Conservation (phyloP, 2,888 invertebrate species). For the Idaea aversata region DNA sequence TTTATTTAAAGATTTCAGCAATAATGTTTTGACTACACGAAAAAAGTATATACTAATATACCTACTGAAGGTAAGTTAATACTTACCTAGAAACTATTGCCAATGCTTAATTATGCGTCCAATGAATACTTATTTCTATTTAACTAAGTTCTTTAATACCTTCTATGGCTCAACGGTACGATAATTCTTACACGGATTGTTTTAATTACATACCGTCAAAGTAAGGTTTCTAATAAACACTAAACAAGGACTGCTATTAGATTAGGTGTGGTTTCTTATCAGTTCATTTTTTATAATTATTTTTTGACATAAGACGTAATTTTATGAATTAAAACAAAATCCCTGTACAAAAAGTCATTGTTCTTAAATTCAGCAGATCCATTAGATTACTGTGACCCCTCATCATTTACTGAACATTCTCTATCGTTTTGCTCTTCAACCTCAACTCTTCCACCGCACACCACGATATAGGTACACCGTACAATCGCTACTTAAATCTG, state of each 20-base stretch:
- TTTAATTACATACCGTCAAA: constrained; percentile 17
- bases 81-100: constrained; percentile 3
- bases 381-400: too few species aligned
- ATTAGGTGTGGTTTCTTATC: constrained; percentile 8
- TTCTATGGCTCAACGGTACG: constrained; percentile 15
- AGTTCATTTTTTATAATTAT: constrained; percentile 13
- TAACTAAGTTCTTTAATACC: constrained; percentile 14
- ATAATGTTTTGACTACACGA: not conserved
- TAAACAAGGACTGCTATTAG: constrained; percentile 16
- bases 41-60: not conserved
- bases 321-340: too few species aligned
- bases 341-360: too few species aligned
- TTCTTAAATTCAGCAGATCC: too few species aligned
- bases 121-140: constrained; percentile 4
- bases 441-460: too few species aligned
- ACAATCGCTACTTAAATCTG: too few species aligned
- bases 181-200: constrained; percentile 14
- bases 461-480: too few species aligned
- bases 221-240: constrained; percentile 14
- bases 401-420: too few species aligned
- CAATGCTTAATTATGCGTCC: constrained; percentile 7
- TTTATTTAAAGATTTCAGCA: not conserved
- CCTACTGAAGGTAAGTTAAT: not conserved
- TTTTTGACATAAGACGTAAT: not conserved
- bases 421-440: too few species aligned